Percentiles rank a stretch among this genome's conserved stretches.
Conservation (phyloP, 1,140 invertebrate genomes). For the Grapholita molesta region DNA sequence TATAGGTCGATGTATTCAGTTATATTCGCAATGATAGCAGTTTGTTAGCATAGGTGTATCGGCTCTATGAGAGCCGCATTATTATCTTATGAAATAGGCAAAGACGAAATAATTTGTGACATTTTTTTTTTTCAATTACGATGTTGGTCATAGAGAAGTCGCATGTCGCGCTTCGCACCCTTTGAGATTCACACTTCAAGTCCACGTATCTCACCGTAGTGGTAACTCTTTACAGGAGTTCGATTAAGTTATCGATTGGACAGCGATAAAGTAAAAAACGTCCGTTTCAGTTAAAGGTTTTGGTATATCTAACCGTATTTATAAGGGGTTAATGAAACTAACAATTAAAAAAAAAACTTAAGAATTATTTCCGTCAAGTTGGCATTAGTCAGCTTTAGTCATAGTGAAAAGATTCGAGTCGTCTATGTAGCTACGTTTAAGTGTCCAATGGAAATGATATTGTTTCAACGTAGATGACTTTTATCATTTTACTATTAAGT, state of each 20-base stretch:
- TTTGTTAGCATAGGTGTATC: neutral
- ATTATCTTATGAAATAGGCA: neutral
- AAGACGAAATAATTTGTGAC: neutral
- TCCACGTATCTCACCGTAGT: conserved; percentile 44
- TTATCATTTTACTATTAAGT: conserved; percentile 19
- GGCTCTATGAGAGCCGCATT: neutral
- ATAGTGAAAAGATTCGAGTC: neutral
- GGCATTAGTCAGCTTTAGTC: neutral
- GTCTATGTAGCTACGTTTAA: neutral
- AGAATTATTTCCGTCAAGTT: conserved; percentile 48
- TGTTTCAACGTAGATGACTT: neutral
- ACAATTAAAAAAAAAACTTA: conserved; percentile 45
- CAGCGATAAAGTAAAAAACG: conserved; percentile 25
- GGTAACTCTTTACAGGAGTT: conserved; percentile 36
- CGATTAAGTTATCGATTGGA: conserved; percentile 39
- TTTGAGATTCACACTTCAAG: conserved; percentile 20
- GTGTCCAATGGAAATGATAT: neutral
- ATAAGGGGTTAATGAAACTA: conserved; percentile 66
- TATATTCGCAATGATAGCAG: neutral
- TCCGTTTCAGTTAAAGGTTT: conserved; percentile 55
- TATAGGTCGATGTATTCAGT: neutral
- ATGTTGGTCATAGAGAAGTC: neutral
- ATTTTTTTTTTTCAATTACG: neutral
- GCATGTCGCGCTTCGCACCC: neutral
- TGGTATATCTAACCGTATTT: conserved; percentile 68